Evolutionary conservation across 2,113 vertebrate species (phyloP), one percentile per base, ranked within the genome.

Genomic region (Tor tambroides): DNA sequence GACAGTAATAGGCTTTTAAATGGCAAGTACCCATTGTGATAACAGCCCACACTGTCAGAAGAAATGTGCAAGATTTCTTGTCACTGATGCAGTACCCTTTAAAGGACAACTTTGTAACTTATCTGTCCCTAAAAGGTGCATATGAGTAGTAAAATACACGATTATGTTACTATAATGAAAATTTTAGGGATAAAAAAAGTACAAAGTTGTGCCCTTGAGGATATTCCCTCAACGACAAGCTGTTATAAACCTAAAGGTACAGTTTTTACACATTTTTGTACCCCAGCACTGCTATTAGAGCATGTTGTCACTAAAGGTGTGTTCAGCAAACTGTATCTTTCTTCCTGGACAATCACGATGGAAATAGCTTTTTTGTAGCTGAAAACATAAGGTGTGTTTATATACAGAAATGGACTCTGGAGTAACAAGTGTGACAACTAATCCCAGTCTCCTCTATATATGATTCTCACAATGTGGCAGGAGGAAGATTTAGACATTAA

Each of bases 401-500:
- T 14, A 9, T 26, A 26, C 41, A 75, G n/a, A 75, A 75, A 43
- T 6, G n/a, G 72, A 75, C 41, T 54, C 46, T 30, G 3, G n/a
- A 30, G 74, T 43, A 74, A 46, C 38, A 46, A 46, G 12, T 54
- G 28, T 21, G 76, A 78, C 49, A 32, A 21, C 28, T 30, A 54
- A 54, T 51, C 76, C 28, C 46, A 54, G 28, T 8, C 76, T 19
- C 1, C 26, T 51, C 46, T 81, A n/a, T 81, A n/a, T 49, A 15
- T 54, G 46, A 26, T 7, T 84, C 67, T 69, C 41, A 28, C 46
- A 41, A 28, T 56, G 32, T 84, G 67, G 35, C 28, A 32, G 46
- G 46, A 38, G 82, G 23, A 38, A 83, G 56, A 80, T 61, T 43
- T 80, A 28, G 56, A 43, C 35, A 83, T 69, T 51, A 38, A 54